Base-by-base conservation (phyloP, 2,888 invertebrate genomes). In the Tolmerus cingulatus region DNA sequence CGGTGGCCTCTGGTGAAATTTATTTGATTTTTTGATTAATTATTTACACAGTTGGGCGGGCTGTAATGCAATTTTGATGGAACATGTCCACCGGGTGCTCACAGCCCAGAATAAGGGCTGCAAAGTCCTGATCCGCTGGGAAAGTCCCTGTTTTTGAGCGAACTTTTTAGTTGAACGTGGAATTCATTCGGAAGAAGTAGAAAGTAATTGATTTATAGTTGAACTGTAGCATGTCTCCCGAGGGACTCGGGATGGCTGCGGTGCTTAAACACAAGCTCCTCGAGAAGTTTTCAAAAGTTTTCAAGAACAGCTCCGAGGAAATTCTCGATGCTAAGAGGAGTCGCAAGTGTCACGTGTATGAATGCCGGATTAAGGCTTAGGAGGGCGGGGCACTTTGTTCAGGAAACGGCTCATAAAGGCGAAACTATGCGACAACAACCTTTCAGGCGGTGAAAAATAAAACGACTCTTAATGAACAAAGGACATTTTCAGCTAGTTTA, bases 141-240 rank as follows among this genome's bases (percentile, higher is more conserved):
- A 66, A 66, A 27, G 23, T 16, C 51, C 8, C 51, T 66, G 66
- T 66, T 66, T 66, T 27, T 46, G 16, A 46, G 66, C 5, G 66
- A 66, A 66, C 66, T 66, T 66, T 66, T 66, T 27, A 78, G 19
- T 46, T 78, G 37, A 37, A 78, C 43, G 78, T 78, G 43, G 23
- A 78, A 78, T 43, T 78, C 43, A 78, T 78, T 23, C 43, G 40
- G 23, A 43, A 40, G 40, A 78, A 78, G 40, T 19, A 43, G 43
- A 78, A 43, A 16, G 78, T 78, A 78, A 78, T 78, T 78, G 78
- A 78, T 78, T 78, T 78, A 78, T 78, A 37, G 37, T 78, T 76
- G 76, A 34, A 78, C 19, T 40, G 37, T 37, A 78, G 43, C 14
- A 23, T 9, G 2, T 43, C 78, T 43, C 78, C 16, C 37, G 23